phyloP scores from a whole-genome alignment of 2,797 vertebrate species.

The Micrastur ruficollis region DNA sequence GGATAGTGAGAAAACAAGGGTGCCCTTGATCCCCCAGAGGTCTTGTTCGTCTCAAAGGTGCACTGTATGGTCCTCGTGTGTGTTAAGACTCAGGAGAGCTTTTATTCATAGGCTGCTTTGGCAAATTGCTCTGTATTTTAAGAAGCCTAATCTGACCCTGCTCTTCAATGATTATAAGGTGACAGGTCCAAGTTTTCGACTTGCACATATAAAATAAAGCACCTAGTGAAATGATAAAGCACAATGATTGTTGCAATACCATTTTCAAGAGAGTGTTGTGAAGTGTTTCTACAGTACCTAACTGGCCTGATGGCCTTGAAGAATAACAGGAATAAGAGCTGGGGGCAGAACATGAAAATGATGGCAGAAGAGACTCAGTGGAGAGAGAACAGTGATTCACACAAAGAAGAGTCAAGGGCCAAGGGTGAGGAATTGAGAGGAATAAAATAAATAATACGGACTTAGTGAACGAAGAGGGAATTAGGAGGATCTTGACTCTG shows the following conservation, averaged over 20 bases:
- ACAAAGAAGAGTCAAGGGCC: not conserved
- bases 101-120: not conserved
- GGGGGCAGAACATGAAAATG: not conserved
- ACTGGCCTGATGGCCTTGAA: not conserved
- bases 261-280: not conserved
- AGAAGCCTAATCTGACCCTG: not conserved
- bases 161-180: not conserved
- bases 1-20: not conserved
- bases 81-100: not conserved
- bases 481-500: not conserved
- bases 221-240: not conserved
- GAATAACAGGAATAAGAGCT: not conserved
- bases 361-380: not conserved
- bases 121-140: not conserved
- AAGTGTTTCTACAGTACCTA: not conserved
- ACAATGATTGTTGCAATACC: not conserved
- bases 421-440: not conserved
- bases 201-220: not conserved
- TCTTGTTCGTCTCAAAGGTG: not conserved
- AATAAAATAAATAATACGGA: not conserved
- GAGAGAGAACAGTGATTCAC: not conserved
- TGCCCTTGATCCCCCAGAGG: not conserved
- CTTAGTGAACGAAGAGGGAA: not conserved
- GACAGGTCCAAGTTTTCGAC: not conserved
- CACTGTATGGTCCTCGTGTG: not conserved